Evolutionary conservation across 2,797 vertebrate species (phyloP).

Genomic region (Syndactyla subalaris): DNA sequence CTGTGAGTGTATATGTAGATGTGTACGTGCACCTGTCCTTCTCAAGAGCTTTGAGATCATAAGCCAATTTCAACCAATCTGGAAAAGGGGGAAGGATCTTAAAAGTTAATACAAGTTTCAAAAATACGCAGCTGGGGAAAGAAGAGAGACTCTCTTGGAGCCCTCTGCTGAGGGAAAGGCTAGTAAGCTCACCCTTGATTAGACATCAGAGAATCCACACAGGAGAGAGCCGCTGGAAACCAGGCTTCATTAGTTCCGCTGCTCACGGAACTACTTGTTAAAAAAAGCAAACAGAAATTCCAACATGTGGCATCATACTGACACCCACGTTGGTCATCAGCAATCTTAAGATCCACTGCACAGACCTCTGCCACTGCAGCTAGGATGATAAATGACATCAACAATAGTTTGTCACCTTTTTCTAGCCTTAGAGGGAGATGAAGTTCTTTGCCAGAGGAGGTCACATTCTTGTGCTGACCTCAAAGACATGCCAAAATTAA

Average conservation of each 20-base stretch:
- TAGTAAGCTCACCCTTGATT: conserved; percentile 66
- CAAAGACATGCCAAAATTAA: neutral
- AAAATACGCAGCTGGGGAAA: conserved; percentile 27
- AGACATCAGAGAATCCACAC: conserved; percentile 72
- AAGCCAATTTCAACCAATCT: neutral
- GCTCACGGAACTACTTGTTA: conserved; percentile 66
- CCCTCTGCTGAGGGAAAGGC: conserved; percentile 50
- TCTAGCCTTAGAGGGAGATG: neutral
- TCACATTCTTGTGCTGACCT: neutral
- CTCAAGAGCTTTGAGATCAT: neutral
- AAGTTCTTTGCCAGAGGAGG: conserved; percentile 31
- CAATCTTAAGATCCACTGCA: conserved; percentile 42
- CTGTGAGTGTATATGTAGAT: neutral
- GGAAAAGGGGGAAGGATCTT: conserved; percentile 2
- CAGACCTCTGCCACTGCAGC: conserved; percentile 22
- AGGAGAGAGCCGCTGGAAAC: conserved; percentile 66
- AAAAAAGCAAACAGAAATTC: conserved; percentile 69
- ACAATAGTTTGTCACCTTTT: neutral
- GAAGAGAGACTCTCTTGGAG: conserved; percentile 42
- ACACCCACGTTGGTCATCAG: conserved; percentile 52
- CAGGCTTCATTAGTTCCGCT: conserved; percentile 71
- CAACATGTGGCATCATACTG: conserved; percentile 45
- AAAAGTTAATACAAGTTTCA: conserved; percentile 2
- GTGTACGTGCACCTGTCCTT: neutral
- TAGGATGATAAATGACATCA: neutral